A percentile compares a stretch with the other conserved stretches of the same genome.
phyloP scores from a whole-genome alignment of 1,140 invertebrate genomes.

The Diabrotica virgifera region DNA sequence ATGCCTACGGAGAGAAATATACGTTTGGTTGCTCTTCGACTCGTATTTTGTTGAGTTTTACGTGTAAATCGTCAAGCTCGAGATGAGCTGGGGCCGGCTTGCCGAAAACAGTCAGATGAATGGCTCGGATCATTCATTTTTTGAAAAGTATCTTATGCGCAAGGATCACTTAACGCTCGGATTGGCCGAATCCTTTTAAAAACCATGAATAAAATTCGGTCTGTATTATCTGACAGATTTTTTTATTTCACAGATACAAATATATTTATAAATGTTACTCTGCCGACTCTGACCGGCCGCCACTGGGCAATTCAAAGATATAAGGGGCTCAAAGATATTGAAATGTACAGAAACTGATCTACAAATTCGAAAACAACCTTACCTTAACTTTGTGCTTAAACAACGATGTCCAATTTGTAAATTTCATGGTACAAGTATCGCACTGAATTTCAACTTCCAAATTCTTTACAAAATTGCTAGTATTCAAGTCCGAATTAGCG shows the following conservation, averaged over 20 bases:
- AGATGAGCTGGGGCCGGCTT: too few species aligned
- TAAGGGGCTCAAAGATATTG: background rate
- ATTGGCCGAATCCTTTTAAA: background rate
- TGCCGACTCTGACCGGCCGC: background rate
- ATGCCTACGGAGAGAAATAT: too few species aligned
- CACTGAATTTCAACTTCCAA: constrained; percentile 23
- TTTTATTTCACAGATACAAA: background rate
- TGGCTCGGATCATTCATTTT: too few species aligned
- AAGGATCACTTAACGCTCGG: too few species aligned
- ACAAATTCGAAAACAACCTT: constrained; percentile 4
- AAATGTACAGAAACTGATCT: background rate
- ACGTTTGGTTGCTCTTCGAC: too few species aligned
- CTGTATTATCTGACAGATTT: too few species aligned
- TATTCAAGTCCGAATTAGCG: background rate
- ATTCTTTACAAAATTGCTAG: constrained; percentile 1
- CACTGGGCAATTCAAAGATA: background rate
- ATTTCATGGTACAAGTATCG: constrained; percentile 32
- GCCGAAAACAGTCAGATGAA: too few species aligned
- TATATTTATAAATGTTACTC: background rate
- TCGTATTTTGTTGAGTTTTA: too few species aligned
- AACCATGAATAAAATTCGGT: background rate
- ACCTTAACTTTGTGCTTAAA: constrained; percentile 37
- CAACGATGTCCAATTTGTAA: constrained; percentile 29
- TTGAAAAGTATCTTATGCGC: too few species aligned
- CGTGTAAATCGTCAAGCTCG: too few species aligned